Evolutionary conservation across 2,888 invertebrate species (phyloP).

Genomic region (Amblyjoppa fuscipennis): DNA sequence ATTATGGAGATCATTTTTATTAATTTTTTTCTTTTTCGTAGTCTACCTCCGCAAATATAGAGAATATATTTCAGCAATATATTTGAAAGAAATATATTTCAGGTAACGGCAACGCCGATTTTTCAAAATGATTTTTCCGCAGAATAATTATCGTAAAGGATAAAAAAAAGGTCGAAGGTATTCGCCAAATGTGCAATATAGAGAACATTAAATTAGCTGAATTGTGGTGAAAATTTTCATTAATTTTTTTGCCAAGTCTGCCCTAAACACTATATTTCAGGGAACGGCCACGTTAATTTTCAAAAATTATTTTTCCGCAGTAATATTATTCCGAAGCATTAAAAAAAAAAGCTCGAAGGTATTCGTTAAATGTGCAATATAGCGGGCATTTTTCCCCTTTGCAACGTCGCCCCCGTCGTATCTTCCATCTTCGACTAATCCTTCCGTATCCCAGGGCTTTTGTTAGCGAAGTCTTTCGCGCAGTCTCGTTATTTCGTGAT

Average conservation of each 20-base stretch:
- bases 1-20: no score
- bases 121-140: neutral
- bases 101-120: no score
- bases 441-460: constrained; percentile 38
- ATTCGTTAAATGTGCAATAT: constrained; percentile 35
- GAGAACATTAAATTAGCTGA: neutral
- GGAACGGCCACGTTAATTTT: neutral
- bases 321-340: neutral
- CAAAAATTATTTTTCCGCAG: neutral
- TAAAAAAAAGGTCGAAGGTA: neutral
- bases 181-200: constrained; percentile 31
- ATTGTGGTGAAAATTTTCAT: neutral
- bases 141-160: neutral
- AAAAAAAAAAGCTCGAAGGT: neutral
- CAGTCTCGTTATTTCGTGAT: constrained; percentile 56
- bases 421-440: constrained; percentile 52
- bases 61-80: no score
- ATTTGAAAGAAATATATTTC: no score
- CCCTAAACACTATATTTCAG: neutral
- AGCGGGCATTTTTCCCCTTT: constrained; percentile 16
- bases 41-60: no score
- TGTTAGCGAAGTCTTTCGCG: constrained; percentile 45
- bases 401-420: constrained; percentile 18
- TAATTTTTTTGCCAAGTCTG: neutral
- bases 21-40: no score